Evolutionary conservation across 1,140 invertebrate species (phyloP).

Genomic region (Trichogramma pretiosum): DNA sequence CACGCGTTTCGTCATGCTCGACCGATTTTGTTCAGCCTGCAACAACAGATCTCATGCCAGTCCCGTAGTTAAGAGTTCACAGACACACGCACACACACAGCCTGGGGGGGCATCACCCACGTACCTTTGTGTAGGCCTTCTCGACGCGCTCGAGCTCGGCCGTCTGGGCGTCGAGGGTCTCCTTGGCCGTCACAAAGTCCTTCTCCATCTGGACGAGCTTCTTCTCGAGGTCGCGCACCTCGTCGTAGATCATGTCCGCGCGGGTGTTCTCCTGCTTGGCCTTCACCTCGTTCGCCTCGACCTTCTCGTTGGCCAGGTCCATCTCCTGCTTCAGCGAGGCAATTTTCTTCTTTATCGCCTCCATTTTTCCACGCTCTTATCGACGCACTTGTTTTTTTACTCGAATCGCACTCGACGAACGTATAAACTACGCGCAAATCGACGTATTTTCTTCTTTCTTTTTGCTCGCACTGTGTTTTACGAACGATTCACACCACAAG

Average conservation of each 20-base stretch:
- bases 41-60: neutral
- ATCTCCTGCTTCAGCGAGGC: conserved; percentile 74
- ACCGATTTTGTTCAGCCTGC: conserved; percentile 71
- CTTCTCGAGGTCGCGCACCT: conserved; percentile 61
- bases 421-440: no score
- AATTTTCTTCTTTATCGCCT: conserved; percentile 84
- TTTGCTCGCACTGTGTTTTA: no score
- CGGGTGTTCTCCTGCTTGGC: conserved; percentile 59
- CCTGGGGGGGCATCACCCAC: neutral
- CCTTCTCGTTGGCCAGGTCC: conserved; percentile 67
- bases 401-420: conserved; percentile 6
- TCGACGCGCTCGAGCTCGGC: conserved; percentile 64
- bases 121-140: conserved; percentile 48
- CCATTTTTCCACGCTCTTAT: conserved; percentile 49
- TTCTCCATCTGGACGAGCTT: conserved; percentile 60
- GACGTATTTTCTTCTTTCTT: no score
- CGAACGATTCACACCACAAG: no score
- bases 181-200: conserved; percentile 57
- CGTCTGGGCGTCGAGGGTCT: conserved; percentile 52
- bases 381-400: conserved; percentile 3
- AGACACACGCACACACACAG: neutral
- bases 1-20: conserved; percentile 64
- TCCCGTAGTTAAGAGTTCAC: no score
- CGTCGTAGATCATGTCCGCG: conserved; percentile 62
- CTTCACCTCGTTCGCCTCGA: conserved; percentile 65